Evolutionary conservation across 2,797 vertebrate species (phyloP), one percentile per base, ranked within the genome.

Genomic region (Babyrousa celebensis): DNA sequence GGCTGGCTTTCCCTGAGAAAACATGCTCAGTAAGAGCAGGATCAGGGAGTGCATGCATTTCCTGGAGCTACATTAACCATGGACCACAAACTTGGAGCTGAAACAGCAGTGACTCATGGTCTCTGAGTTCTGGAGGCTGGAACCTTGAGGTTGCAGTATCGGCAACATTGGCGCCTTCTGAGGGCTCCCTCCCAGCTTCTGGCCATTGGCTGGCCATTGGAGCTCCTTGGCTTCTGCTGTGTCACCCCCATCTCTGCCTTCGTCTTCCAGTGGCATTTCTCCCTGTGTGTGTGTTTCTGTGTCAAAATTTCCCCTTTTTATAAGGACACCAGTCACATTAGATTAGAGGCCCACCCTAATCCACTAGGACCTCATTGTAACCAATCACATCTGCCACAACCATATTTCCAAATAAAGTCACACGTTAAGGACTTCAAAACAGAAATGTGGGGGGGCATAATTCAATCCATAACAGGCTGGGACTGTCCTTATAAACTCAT

Each of bases 11-110:
- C 27, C 48, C 15, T 29, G 36, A 11, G 0, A 67, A 20, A 70
- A 2, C 15, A 12, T 1, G 1, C 1, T 17, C 16, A 17, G 0
- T 12, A 2, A 54, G 56, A 62, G 6, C 9, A 14, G 0, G 14
- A 6, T 0, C 16, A 23, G 12, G 12, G 23, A 62, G 43, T n/a
- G 40, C 0, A 17, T 17, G 6, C 1, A 6, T 68, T 48, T 62
- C 25, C 72, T 43, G 29, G 6, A 48, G 36, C 8, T 18, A 18
- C 11, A 48, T 0, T 15, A 48, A 20, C 23, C 21, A 36, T 58
- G 12, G 11, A 11, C 8, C 36, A 29, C n/a, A 56, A 1, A 20
- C 23, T 17, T 1, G 3, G 14, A 32, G 15, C 8, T 27, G 54
- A 27, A 12, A 36, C 17, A 27, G 40, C 17, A 74, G 65, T 56